These are phyloP conservation scores for Hippoglossus hippoglossus DNA, from an alignment of 2,797 vertebrate species.

Conservation along the genomic window DNA sequence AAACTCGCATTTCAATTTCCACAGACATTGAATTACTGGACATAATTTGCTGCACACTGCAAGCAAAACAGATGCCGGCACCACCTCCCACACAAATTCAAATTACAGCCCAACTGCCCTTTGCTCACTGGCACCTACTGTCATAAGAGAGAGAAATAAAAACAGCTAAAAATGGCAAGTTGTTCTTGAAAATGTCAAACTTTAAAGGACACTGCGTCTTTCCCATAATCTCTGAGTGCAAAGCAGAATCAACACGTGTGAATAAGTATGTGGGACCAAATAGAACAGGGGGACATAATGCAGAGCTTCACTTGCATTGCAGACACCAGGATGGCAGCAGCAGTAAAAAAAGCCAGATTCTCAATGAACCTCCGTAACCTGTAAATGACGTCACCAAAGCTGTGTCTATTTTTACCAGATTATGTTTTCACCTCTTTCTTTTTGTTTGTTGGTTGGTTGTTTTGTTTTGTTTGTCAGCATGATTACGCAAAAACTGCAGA, in stretches of 20 bases:
- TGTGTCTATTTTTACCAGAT: no score
- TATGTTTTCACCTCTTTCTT: no score
- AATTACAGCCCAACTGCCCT: slow-evolving; percentile 25
- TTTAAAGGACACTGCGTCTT: slow-evolving; percentile 1
- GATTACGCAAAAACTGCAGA: no score
- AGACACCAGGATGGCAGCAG: no score
- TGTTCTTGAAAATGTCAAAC: slow-evolving; percentile 18
- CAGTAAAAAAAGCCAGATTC: no score
- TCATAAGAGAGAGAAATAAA: slow-evolving; percentile 12
- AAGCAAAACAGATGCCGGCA: slow-evolving; percentile 20
- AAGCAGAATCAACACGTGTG: slow-evolving; percentile 15
- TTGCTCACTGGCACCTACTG: slow-evolving; percentile 9
- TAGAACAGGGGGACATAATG: not conserved
- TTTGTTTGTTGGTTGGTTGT: no score
- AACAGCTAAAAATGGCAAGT: slow-evolving; percentile 10
- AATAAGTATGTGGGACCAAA: slow-evolving; percentile 15
- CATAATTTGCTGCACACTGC: slow-evolving; percentile 15
- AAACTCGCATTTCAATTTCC: not conserved
- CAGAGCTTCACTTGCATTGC: no score
- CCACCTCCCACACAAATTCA: slow-evolving; percentile 36
- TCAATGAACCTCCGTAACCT: no score
- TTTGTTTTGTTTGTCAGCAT: no score
- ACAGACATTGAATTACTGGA: slow-evolving; percentile 14
- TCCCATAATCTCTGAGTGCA: not conserved
- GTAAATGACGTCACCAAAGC: no score